Evolutionary conservation across 1,140 invertebrate genomes (phyloP), one percentile per base, ranked within the genome.

Genomic region (Anadara kagoshimensis): DNA sequence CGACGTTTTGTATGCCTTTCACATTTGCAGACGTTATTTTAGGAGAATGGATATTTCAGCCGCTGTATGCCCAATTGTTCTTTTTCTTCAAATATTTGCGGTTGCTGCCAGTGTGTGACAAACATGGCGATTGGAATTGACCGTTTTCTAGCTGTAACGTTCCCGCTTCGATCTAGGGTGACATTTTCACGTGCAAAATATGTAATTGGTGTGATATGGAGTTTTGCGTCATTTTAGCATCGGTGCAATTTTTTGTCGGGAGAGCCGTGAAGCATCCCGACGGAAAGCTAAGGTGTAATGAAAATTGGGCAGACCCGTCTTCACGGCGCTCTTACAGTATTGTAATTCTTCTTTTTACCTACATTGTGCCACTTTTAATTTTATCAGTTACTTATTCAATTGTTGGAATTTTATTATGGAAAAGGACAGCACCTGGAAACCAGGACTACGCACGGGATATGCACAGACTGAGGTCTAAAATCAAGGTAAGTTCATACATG

Each of bases 391-490:
- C 89, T 0, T 92, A 92, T 76, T 81, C 89, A 7, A 85, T 87
- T 49, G 84, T 89, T 29, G 78, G 85, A 11, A 70, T 79, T 43
- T 66, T 85, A 41, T 67, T 89, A 20, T 91, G 91, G 89, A 81
- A 87, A 41, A 78, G 90, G 53, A 89, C 87, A 1, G 83, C 89
- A 0, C 91, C 91, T 0, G 91, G 91, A 12, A 91, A 92, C 73
- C 90, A 90, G 1, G 87, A 92, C 70, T 75, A 84, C 7, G 79
- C 74, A 7, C 70, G 91, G 65, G 91, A 92, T 79, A 73, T 84
- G 44, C 85, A 88, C 12, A 89, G 91, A 69, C 79, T 91, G 12
- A 79, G 84, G 65, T 87, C 88, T 4, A 92, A 92, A 78, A 86
- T 87, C 59, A 92, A 92, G 88, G 91, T 92, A 80, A 83, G 79